Base-by-base conservation (phyloP, 2,113 vertebrate genomes). In the Odontophorus gujanensis region DNA sequence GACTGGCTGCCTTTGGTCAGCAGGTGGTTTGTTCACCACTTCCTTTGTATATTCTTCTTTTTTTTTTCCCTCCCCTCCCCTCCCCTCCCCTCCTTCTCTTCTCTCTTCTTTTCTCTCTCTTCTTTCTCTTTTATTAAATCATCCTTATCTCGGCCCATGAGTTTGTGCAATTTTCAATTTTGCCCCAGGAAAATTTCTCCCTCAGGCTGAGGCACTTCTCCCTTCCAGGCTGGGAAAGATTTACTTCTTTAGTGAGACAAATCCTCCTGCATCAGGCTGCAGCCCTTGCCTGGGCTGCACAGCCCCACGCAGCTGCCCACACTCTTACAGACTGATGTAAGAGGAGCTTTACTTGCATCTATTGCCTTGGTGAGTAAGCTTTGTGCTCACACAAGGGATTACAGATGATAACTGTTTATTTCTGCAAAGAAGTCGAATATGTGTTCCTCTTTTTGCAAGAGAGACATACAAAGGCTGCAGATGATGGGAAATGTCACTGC, bases 191-290 rank as follows among this genome's bases (percentile, higher is more conserved):
- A 40, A 40, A 40, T 40, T 40, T 40, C 40, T 10, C 24, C 36
- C 25, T 19, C 12, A 28, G 26, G 40, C 73, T 32, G 59, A 76
- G 34, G 40, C 28, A 51, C 9, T 88, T 66, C 32, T 76, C 67
- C 43, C 34, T 69, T 50, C 25, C 36, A 48, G 42, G 5, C 48
- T 57, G 45, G 17, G 12, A 30, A 16, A 30, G 22, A 28, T 19
- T 10, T 32, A 17, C 7, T 26, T 11, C 79, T 45, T 63, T 11
- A 47, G 42, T n/a, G 45, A 72, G 28, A n/a, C 25, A 57, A 87
- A 40, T 50, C 40, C 32, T 66, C 13, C 40, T 13, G 24, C 18
- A 18, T 30, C 0, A 0, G 22, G 17, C 47, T 58, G 40, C 74
- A 81, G 81, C 69, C 76, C 71, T 36, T 47, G 24, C 16, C 17